Percentiles rank a stretch among this genome's conserved stretches.
Conservation (phyloP, 2,113 vertebrate species). For the Tupaia chinensis region DNA sequence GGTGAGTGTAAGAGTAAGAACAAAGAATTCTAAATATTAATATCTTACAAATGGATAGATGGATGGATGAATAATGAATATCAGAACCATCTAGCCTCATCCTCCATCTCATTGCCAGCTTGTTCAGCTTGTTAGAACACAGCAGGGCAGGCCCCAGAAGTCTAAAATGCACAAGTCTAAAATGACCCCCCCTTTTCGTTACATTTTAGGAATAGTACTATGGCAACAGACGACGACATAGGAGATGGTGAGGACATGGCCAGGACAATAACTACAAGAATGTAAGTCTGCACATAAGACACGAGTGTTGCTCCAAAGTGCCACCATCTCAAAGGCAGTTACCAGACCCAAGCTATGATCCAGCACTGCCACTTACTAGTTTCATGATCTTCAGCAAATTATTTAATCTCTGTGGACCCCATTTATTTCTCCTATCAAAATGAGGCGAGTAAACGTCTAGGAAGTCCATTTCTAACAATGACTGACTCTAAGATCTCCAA, state of each 20-base stretch:
- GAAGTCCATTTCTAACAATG: background rate
- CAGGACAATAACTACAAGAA: background rate
- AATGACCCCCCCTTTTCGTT: background rate
- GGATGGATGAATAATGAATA: background rate
- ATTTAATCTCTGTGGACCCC: background rate
- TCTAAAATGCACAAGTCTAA: background rate
- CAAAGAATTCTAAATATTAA: background rate
- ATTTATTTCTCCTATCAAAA: constrained; percentile 15
- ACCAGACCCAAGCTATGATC: background rate
- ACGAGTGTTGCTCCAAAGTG: background rate
- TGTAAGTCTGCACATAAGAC: background rate
- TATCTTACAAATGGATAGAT: background rate
- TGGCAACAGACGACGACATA: rapidly evolving
- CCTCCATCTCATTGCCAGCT: background rate
- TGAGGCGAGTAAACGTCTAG: background rate
- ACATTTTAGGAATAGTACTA: background rate
- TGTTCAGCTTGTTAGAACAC: background rate
- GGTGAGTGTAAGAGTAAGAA: background rate
- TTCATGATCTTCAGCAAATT: background rate
- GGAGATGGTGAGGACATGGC: background rate
- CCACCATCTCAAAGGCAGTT: background rate
- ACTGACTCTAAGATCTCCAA: constrained; percentile 34
- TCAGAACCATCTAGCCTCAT: background rate
- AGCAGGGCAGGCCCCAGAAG: background rate
- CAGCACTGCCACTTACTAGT: background rate